These are phyloP conservation scores for Lasioglossum morio DNA, from an alignment of 2,888 invertebrate genomes.

Conservation along the genomic window DNA sequence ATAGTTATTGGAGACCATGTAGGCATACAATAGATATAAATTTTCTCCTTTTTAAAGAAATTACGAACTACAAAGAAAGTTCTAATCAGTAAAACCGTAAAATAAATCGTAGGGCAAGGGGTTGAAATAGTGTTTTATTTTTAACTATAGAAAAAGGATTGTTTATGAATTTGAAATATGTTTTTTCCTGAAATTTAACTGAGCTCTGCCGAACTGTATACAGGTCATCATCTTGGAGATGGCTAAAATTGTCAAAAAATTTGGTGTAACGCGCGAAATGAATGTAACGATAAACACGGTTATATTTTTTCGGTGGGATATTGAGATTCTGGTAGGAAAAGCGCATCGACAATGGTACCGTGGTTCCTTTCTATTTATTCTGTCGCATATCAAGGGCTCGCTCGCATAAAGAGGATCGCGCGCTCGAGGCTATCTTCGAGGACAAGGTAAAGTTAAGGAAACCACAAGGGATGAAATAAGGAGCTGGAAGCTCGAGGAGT, in stretches of 20 bases:
- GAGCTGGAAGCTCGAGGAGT: not conserved
- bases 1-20: too few relatives aligned
- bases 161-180: too few relatives aligned
- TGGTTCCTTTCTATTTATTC: conserved; percentile 57
- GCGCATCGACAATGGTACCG: conserved; percentile 51
- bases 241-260: not conserved
- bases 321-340: conserved; percentile 18
- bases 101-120: too few relatives aligned
- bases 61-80: too few relatives aligned
- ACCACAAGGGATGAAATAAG: conserved; percentile 34
- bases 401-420: conserved; percentile 55
- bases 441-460: not conserved
- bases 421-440: conserved; percentile 52
- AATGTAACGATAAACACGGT: conserved; percentile 26
- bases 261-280: not conserved
- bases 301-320: not conserved
- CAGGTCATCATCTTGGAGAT: not conserved
- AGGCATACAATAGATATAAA: too few relatives aligned
- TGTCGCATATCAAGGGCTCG: conserved; percentile 40
- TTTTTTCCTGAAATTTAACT: too few relatives aligned
- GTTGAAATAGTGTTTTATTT: too few relatives aligned
- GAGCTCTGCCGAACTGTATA: not conserved
- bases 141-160: too few relatives aligned
- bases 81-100: too few relatives aligned
- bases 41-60: too few relatives aligned